Conservation (phyloP, 2,888 invertebrate species). For the Tinea pellionella region DNA sequence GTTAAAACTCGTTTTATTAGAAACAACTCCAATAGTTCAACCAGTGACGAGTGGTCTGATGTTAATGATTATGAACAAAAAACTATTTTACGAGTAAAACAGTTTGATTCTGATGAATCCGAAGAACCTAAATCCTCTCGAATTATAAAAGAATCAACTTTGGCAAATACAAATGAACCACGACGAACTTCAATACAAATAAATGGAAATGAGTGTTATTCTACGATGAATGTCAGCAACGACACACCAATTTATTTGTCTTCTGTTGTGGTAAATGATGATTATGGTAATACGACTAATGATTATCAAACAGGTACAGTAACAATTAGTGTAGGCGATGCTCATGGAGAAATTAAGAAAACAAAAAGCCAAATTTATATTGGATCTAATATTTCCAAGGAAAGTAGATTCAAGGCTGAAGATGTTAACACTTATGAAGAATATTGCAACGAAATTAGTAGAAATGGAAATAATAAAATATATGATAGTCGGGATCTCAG, state of each 20-base stretch:
- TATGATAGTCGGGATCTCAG: conserved; percentile 47
- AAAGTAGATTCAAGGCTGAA: conserved; percentile 26
- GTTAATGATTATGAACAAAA: conserved; percentile 59
- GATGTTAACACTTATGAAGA: conserved; percentile 55
- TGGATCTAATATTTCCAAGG: conserved; percentile 45
- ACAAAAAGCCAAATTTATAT: conserved; percentile 65
- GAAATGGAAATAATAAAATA: conserved; percentile 17
- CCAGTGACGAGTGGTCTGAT: conserved; percentile 65
- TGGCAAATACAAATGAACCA: conserved; percentile 33
- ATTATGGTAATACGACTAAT: conserved; percentile 48
- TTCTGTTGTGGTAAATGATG: conserved; percentile 77
- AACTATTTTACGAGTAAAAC: conserved; percentile 52
- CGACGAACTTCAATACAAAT: conserved; percentile 80
- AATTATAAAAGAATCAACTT: conserved; percentile 25
- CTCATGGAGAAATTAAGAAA: conserved; percentile 52
- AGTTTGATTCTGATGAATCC: conserved; percentile 62
- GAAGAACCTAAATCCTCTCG: conserved; percentile 31
- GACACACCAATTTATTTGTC: conserved; percentile 78
- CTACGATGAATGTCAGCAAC: conserved; percentile 77
- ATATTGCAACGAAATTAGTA: conserved; percentile 39
- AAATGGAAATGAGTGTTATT: conserved; percentile 79
- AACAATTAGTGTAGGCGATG: conserved; percentile 71
- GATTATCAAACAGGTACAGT: conserved; percentile 69
- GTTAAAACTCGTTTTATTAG: conserved; percentile 62
- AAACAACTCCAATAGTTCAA: conserved; percentile 56